phyloP scores from a whole-genome alignment of 2,113 vertebrate species.

The Dendrocopos noguchii region DNA sequence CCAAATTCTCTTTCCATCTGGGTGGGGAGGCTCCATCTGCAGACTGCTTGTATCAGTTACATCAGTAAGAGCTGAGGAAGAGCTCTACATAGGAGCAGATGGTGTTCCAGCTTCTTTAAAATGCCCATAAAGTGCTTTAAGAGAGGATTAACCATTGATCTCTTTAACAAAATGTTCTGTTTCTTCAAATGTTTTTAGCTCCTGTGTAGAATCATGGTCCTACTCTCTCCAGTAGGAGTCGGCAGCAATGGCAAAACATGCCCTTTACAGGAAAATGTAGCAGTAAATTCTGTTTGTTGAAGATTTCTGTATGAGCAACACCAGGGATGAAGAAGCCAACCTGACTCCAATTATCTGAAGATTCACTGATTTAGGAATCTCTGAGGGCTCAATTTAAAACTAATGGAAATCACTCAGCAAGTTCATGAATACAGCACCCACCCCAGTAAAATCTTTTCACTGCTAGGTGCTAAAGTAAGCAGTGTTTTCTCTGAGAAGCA shows the following conservation, averaged over 20 bases:
- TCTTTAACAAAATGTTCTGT: not conserved
- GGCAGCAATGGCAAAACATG: not conserved
- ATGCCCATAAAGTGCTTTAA: conserved; percentile 5
- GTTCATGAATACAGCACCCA: not conserved
- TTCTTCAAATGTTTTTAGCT: not conserved
- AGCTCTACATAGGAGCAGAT: conserved; percentile 43
- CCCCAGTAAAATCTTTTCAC: not conserved
- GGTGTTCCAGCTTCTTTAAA: conserved; percentile 37
- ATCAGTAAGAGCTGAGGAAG: conserved; percentile 19
- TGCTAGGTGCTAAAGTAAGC: not conserved
- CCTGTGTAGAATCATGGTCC: not conserved
- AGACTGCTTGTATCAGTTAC: not conserved
- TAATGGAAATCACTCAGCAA: not conserved
- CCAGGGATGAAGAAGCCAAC: not conserved
- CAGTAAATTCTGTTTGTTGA: not conserved
- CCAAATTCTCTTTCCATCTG: conserved; percentile 47
- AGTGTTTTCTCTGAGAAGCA: not conserved
- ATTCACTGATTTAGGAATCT: not conserved
- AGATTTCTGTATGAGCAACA: not conserved
- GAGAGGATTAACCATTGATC: not conserved
- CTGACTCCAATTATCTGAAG: not conserved
- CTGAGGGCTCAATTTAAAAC: not conserved
- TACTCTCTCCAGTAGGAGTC: not conserved
- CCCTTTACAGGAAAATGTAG: not conserved
- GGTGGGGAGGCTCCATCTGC: conserved; percentile 58